phyloP scores from a whole-genome alignment of 2,888 invertebrate species.

The Hirtodrosophila duncani region DNA sequence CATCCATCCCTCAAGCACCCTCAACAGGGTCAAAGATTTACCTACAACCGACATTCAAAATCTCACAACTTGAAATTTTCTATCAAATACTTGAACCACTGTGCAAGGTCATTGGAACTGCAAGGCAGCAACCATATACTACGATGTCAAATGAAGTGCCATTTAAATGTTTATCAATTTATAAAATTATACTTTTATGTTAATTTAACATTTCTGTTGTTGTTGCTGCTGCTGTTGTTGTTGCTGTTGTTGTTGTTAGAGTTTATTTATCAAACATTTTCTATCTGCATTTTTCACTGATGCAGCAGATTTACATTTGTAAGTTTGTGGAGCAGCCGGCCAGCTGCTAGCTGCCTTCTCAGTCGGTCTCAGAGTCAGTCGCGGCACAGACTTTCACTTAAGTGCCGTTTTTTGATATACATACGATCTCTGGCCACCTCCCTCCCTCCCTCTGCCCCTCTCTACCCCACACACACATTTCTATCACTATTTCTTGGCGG shows the following conservation, averaged over 20 bases:
- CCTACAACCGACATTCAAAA: no score
- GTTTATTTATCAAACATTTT: slow-evolving; percentile 6
- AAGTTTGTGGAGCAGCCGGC: slow-evolving; percentile 1
- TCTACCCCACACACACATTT: slow-evolving; percentile 22
- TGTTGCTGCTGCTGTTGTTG: background rate
- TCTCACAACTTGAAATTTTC: background rate
- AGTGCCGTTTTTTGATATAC: slow-evolving; percentile 4
- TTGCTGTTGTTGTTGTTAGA: background rate
- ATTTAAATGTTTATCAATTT: slow-evolving; percentile 3
- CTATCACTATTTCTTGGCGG: slow-evolving; percentile 17
- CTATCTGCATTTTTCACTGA: slow-evolving; percentile 1
- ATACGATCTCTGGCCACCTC: slow-evolving; percentile 22
- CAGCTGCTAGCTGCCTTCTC: slow-evolving; percentile 13
- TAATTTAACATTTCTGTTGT: slow-evolving; percentile 3
- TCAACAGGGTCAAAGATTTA: no score
- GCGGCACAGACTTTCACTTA: slow-evolving; percentile 34
- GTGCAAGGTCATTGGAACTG: slow-evolving; percentile 9
- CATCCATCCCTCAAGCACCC: no score
- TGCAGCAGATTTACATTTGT: slow-evolving; percentile 3
- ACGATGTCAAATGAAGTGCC: background rate
- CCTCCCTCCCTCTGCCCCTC: slow-evolving; percentile 1
- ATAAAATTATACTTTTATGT: slow-evolving; percentile 11
- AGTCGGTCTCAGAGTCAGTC: slow-evolving; percentile 14
- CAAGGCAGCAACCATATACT: background rate
- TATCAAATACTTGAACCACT: background rate